Conservation (phyloP, 2,888 invertebrate genomes). For the Melolontha melolontha region DNA sequence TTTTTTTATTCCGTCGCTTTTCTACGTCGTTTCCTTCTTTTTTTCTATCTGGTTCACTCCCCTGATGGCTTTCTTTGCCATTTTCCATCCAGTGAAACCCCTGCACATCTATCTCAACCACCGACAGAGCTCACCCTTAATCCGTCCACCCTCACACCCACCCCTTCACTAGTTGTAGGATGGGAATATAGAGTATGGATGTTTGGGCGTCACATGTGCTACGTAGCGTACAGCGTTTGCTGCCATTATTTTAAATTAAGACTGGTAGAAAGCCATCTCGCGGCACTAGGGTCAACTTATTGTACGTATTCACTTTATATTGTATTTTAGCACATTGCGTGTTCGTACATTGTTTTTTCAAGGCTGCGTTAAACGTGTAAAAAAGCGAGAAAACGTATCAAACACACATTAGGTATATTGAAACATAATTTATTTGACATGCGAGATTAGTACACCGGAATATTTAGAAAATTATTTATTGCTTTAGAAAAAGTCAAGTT, state of each 20-base stretch:
- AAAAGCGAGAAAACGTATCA: constrained; percentile 14
- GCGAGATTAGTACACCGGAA: no score
- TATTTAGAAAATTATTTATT: constrained; percentile 17
- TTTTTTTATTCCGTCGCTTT: constrained; percentile 49
- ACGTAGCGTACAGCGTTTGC: constrained; percentile 52
- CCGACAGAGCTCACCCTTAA: constrained; percentile 33
- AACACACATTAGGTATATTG: constrained; percentile 1
- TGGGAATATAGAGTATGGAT: constrained; percentile 53
- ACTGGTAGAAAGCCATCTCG: constrained; percentile 21
- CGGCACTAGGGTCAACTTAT: constrained; percentile 1
- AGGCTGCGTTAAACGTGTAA: not conserved
- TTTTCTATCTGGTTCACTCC: constrained; percentile 60
- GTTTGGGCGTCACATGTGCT: constrained; percentile 57
- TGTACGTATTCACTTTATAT: not conserved
- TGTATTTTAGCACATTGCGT: constrained; percentile 1
- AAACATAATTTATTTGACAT: not conserved
- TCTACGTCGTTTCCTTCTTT: constrained; percentile 47
- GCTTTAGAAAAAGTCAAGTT: not conserved
- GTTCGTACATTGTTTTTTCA: not conserved
- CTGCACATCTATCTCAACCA: constrained; percentile 51
- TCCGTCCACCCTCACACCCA: constrained; percentile 26
- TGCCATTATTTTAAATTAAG: constrained; percentile 56
- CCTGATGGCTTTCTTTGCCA: constrained; percentile 65
- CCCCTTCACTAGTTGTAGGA: constrained; percentile 45
- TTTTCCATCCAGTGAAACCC: constrained; percentile 59